These are phyloP conservation scores for Drosophila nr. medialis DNA, from an alignment of 2,888 invertebrate genomes.

Conservation along the genomic window DNA sequence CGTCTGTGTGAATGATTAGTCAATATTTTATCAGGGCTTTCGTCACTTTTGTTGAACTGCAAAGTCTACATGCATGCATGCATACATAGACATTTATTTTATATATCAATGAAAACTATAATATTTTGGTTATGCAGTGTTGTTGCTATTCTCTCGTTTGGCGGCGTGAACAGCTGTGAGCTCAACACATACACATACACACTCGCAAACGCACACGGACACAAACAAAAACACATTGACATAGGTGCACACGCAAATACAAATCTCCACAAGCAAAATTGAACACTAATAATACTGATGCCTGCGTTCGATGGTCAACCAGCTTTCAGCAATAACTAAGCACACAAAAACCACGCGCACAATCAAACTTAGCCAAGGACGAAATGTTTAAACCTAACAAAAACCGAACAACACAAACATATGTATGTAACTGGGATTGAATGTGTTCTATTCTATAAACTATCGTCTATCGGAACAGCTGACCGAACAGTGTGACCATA, in stretches of 20 bases:
- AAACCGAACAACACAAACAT: constrained; percentile 19
- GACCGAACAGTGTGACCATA: constrained; percentile 22
- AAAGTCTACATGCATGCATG: neutral
- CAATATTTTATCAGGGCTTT: constrained; percentile 5
- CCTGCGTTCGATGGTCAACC: constrained; percentile 2
- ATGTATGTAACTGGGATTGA: constrained; percentile 20
- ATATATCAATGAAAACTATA: neutral
- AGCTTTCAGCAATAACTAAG: constrained; percentile 16
- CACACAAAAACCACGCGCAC: constrained; percentile 11
- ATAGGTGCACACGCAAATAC: constrained; percentile 1
- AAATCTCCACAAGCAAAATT: neutral
- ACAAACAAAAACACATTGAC: neutral
- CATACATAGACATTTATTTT: neutral
- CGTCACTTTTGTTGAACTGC: neutral
- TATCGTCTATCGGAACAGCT: constrained; percentile 38
- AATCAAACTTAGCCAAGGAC: constrained; percentile 13
- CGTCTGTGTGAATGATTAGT: neutral
- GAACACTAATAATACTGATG: constrained; percentile 1
- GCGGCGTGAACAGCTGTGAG: constrained; percentile 32
- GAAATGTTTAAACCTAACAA: neutral
- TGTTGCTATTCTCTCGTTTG: neutral
- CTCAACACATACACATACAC: neutral
- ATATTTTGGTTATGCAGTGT: neutral
- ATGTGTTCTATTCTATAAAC: constrained; percentile 4
- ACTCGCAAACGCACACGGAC: neutral